Evolutionary conservation across 2,797 vertebrate species (phyloP).

Genomic region (Mionectes olivaceus): DNA sequence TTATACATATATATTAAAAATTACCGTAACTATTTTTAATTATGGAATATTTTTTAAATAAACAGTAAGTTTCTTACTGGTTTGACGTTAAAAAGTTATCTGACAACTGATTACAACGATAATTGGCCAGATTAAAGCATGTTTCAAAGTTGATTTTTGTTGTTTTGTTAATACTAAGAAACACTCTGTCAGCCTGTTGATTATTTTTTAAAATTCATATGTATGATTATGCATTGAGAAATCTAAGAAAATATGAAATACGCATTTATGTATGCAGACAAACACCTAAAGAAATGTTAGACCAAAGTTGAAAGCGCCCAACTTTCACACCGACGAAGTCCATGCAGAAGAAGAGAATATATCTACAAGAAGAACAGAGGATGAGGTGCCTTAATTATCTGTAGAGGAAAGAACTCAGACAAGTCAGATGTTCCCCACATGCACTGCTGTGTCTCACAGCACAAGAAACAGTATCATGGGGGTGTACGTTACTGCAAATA

Average conservation of each 20-base stretch:
- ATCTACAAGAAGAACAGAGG: not conserved
- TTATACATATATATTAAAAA: not conserved
- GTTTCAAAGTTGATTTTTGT: not conserved
- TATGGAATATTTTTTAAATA: not conserved
- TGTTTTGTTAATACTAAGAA: not conserved
- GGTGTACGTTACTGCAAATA: rapidly evolving
- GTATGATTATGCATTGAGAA: not conserved
- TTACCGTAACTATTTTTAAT: not conserved
- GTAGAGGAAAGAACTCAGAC: not conserved
- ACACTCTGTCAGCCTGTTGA: not conserved
- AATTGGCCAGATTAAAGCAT: not conserved
- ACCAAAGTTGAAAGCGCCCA: not conserved
- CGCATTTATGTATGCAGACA: not conserved
- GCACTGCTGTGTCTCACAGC: not conserved
- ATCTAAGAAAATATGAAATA: not conserved
- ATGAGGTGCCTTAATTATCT: not conserved
- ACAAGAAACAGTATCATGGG: not conserved
- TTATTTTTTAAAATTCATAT: not conserved
- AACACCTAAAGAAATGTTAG: not conserved
- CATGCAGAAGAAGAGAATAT: not conserved
- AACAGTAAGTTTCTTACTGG: not conserved
- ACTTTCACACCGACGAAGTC: not conserved
- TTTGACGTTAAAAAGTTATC: not conserved
- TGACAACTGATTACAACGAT: not conserved
- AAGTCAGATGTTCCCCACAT: not conserved